Percentiles rank a stretch among this genome's conserved stretches.
These are phyloP conservation scores for Plebejus argus DNA, from an alignment of 2,888 invertebrate species.

Conservation along the genomic window DNA sequence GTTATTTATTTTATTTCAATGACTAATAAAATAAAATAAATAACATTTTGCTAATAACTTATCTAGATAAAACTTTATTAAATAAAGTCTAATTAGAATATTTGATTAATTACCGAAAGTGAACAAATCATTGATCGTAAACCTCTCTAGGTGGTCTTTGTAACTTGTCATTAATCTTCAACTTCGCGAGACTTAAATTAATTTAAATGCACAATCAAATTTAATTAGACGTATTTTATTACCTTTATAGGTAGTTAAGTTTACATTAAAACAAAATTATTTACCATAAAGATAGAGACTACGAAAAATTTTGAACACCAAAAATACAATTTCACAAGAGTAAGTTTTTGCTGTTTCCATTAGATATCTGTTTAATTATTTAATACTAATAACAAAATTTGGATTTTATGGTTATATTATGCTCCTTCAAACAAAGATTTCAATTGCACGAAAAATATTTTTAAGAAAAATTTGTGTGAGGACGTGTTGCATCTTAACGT, in stretches of 20 bases:
- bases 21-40: background rate
- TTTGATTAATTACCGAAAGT: background rate
- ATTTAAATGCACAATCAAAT: background rate
- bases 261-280: background rate
- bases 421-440: background rate
- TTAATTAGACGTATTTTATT: background rate
- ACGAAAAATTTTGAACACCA: background rate
- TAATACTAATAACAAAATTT: too few species aligned
- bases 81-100: background rate
- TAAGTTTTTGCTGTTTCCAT: too few species aligned
- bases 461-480: background rate
- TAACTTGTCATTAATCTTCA: background rate
- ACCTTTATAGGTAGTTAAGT: background rate
- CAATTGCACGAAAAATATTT: background rate
- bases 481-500: background rate
- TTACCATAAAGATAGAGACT: background rate
- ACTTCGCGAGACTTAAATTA: background rate
- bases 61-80: background rate
- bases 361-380: too few species aligned
- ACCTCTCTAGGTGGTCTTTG: conserved; percentile 10
- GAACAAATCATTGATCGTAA: background rate
- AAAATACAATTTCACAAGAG: background rate
- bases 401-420: too few species aligned
- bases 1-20: background rate
- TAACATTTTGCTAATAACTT: background rate